phyloP scores from a whole-genome alignment of 2,888 invertebrate species.

The Hirtodrosophila alboralis region DNA sequence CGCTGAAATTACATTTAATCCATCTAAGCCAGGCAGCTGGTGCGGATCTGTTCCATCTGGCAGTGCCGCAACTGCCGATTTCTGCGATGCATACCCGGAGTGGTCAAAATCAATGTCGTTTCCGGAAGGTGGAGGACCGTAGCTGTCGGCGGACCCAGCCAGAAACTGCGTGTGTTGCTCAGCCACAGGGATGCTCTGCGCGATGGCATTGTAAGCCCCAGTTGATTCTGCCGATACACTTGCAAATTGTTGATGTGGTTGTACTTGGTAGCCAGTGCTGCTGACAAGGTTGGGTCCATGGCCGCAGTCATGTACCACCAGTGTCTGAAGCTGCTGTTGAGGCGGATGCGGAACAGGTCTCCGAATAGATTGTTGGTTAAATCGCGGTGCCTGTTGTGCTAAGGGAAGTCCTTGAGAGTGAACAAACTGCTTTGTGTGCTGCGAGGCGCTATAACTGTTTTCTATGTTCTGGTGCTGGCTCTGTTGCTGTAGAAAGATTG shows the following conservation, averaged over 20 bases:
- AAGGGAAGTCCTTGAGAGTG: conserved; percentile 75
- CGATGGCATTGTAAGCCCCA: conserved; percentile 67
- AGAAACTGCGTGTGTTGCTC: conserved; percentile 80
- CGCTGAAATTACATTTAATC: conserved; percentile 82
- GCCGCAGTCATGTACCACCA: conserved; percentile 81
- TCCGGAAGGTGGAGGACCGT: conserved; percentile 79
- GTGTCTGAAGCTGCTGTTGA: conserved; percentile 54
- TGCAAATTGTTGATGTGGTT: conserved; percentile 51
- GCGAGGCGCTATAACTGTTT: conserved; percentile 68
- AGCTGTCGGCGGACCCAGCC: conserved; percentile 62
- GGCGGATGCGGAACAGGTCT: conserved; percentile 55
- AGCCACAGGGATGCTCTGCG: conserved; percentile 79
- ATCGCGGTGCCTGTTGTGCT: conserved; percentile 73
- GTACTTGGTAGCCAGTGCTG: conserved; percentile 66
- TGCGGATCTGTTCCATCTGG: conserved; percentile 74
- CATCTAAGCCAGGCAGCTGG: conserved; percentile 80
- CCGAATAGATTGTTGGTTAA: conserved; percentile 62
- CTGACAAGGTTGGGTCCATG: conserved; percentile 82
- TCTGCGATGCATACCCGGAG: conserved; percentile 81
- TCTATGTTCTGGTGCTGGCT: conserved; percentile 55
- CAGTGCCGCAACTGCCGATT: conserved; percentile 66
- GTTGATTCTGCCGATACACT: conserved; percentile 54
- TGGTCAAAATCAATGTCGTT: conserved; percentile 74
- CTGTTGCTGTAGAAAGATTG: conserved; percentile 44
- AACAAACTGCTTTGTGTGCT: conserved; percentile 66